Conservation (phyloP, 2,888 invertebrate genomes). For the Ophioninae sp. region DNA sequence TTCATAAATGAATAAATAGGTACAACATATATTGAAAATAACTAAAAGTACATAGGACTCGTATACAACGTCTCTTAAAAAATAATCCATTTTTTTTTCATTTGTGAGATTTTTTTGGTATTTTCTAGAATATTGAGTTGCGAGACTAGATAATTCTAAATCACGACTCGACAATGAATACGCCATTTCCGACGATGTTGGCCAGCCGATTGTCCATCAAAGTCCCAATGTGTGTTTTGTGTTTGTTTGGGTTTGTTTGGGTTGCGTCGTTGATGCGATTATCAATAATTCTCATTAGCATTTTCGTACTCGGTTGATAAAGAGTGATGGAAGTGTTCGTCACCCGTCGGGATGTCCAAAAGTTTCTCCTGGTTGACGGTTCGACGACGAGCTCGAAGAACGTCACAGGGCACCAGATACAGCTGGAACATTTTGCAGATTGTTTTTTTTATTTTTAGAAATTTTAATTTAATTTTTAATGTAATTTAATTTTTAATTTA, state of each 20-base stretch:
- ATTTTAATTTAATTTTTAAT: neutral
- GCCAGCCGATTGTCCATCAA: neutral
- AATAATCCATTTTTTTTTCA: no score
- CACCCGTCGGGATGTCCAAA: constrained; percentile 43
- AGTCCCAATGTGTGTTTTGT: neutral
- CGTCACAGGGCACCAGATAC: constrained; percentile 67
- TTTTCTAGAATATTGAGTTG: constrained; percentile 38
- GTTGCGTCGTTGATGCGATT: constrained; percentile 18
- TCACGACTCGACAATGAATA: constrained; percentile 6
- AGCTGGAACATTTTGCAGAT: constrained; percentile 53
- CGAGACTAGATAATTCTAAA: neutral
- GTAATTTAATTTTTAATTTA: neutral
- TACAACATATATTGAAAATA: no score
- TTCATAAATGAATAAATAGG: no score
- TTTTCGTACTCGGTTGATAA: constrained; percentile 46
- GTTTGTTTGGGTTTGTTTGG: neutral
- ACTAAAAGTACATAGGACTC: no score
- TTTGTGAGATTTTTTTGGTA: neutral
- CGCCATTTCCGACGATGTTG: constrained; percentile 20
- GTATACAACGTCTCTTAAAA: no score
- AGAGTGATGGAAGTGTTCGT: constrained; percentile 48
- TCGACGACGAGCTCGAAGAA: constrained; percentile 59
- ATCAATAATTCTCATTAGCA: constrained; percentile 57
- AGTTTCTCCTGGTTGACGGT: constrained; percentile 42
- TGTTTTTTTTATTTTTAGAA: neutral